Conservation (phyloP, 1,140 invertebrate species). For the Drosophila prosaltans region DNA sequence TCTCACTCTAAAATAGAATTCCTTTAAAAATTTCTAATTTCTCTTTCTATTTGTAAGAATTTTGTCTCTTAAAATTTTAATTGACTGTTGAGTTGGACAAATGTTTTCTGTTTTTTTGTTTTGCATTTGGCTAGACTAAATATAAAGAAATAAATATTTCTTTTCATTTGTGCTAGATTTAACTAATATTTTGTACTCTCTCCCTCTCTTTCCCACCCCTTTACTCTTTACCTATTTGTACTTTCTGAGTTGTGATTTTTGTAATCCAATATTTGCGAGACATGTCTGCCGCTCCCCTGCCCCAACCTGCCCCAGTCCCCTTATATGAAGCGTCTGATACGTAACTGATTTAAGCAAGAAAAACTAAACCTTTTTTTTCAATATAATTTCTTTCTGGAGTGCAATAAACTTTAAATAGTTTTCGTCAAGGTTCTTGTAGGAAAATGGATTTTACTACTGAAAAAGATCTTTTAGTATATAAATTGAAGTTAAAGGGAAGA, state of each 20-base stretch:
- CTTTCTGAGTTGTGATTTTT: slow-evolving; percentile 37
- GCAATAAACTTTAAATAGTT: background rate
- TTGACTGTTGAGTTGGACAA: too few relatives aligned
- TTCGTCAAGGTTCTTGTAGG: background rate
- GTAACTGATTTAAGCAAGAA: background rate
- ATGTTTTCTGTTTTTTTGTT: background rate
- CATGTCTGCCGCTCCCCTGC: slow-evolving; percentile 21
- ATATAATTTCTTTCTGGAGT: background rate
- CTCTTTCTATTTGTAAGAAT: too few relatives aligned
- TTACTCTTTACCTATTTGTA: too few relatives aligned
- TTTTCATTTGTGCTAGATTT: background rate
- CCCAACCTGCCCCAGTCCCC: slow-evolving; percentile 11
- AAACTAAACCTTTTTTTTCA: background rate
- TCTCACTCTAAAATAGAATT: too few relatives aligned
- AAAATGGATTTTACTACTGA: too few relatives aligned
- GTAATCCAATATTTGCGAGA: slow-evolving; percentile 72
- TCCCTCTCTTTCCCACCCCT: too few relatives aligned
- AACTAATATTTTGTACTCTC: too few relatives aligned
- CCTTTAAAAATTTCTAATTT: too few relatives aligned
- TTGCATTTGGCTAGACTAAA: slow-evolving; percentile 58
- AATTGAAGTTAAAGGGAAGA: too few relatives aligned
- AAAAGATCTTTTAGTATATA: too few relatives aligned
- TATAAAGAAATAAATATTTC: slow-evolving; percentile 18
- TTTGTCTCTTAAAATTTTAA: too few relatives aligned
- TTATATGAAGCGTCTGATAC: background rate